These are phyloP conservation scores for Apamea epomidion DNA, from an alignment of 2,888 invertebrate genomes.

Conservation along the genomic window DNA sequence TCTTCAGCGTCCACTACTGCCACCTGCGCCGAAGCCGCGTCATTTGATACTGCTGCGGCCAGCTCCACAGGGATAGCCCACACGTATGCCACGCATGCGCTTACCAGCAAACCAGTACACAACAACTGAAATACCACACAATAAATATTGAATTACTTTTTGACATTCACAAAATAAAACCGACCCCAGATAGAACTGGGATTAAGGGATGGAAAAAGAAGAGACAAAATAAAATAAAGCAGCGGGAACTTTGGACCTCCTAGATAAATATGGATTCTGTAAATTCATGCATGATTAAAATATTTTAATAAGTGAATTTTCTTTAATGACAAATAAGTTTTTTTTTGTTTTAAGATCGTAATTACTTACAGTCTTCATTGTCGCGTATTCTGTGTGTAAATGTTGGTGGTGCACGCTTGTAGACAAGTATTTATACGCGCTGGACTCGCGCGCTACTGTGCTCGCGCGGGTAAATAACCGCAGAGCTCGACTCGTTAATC, in stretches of 20 bases:
- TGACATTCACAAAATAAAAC: neutral
- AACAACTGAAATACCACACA: conserved; percentile 69
- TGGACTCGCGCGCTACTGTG: conserved; percentile 61
- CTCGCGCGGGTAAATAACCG: conserved; percentile 79
- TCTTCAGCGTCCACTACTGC: conserved; percentile 55
- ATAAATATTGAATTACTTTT: neutral
- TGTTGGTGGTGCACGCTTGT: conserved; percentile 65
- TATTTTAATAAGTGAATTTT: neutral
- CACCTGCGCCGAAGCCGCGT: conserved; percentile 16
- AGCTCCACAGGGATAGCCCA: conserved; percentile 71
- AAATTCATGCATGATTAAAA: neutral
- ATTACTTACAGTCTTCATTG: conserved; percentile 85
- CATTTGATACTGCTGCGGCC: conserved; percentile 65
- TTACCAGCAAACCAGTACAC: conserved; percentile 73
- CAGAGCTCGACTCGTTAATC: conserved; percentile 26
- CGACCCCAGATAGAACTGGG: neutral
- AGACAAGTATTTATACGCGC: conserved; percentile 78
- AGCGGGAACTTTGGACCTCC: neutral
- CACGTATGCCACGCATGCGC: conserved; percentile 75
- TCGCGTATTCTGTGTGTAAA: conserved; percentile 72
- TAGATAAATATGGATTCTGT: conserved; percentile 1
- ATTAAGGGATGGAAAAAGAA: neutral
- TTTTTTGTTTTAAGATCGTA: conserved; percentile 3
- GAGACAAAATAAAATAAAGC: neutral
- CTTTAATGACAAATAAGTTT: neutral